phyloP scores from a whole-genome alignment of 2,797 vertebrate genomes.

The Trichosurus vulpecula region DNA sequence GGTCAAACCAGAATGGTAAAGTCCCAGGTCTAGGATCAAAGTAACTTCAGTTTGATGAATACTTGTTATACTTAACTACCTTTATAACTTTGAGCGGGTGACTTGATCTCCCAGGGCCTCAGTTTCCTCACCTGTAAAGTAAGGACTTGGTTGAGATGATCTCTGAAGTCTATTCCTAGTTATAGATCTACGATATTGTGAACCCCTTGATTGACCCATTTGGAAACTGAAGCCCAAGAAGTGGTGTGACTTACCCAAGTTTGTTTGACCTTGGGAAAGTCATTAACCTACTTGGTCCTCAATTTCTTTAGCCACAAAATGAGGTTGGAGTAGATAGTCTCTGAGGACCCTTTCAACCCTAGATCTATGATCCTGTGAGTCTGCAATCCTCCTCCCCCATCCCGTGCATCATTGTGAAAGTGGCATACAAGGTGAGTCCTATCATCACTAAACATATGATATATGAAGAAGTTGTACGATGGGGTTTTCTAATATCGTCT shows the following conservation, averaged over 20 bases:
- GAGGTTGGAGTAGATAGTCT: neutral
- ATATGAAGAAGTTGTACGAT: neutral
- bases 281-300: neutral
- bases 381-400: neutral
- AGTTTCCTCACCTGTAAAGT: neutral
- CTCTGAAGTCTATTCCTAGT: neutral
- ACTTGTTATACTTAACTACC: neutral
- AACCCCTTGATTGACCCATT: neutral
- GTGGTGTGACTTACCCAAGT: neutral
- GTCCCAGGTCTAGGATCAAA: neutral
- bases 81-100: neutral
- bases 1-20: neutral
- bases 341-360: neutral
- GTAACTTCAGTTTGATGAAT: neutral
- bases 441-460: neutral
- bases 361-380: neutral
- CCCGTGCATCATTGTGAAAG: neutral
- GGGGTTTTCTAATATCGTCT: conserved; percentile 16
- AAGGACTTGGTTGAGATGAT: neutral
- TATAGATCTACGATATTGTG: neutral
- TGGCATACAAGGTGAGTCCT: neutral
- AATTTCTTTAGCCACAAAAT: neutral
- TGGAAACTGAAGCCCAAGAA: neutral
- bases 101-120: neutral
- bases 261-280: neutral